Conservation (phyloP, 2,113 vertebrate genomes). For the Triplophysa siluroides region DNA sequence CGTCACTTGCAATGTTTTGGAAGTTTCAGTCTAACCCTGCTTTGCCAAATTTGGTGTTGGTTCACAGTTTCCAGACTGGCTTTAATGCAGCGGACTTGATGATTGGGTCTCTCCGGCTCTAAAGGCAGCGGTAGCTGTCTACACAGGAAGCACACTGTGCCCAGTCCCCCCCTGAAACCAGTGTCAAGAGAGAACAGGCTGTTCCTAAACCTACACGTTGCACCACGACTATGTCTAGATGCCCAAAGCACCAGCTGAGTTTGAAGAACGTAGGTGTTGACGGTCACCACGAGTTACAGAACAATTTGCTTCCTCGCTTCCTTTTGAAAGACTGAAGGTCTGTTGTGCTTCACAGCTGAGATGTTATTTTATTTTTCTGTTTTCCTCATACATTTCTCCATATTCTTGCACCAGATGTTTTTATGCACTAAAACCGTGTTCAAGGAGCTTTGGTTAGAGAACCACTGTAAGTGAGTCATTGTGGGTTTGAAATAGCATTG, state of each 20-base stretch:
- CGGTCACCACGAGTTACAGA: conserved; percentile 7
- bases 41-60: conserved; percentile 12
- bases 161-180: conserved; percentile 6
- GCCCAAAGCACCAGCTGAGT: neutral
- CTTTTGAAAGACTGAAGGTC: conserved; percentile 5
- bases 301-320: conserved; percentile 28
- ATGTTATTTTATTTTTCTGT: conserved; percentile 28
- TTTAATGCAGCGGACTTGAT: neutral
- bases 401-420: conserved; percentile 32
- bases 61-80: conserved; percentile 15
- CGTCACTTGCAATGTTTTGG: neutral
- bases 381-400: neutral
- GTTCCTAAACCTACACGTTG: conserved; percentile 14
- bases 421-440: conserved; percentile 32
- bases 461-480: conserved; percentile 57
- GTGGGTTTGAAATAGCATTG: conserved; percentile 62
- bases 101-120: conserved; percentile 44
- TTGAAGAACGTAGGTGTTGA: conserved; percentile 1
- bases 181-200: conserved; percentile 7
- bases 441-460: conserved; percentile 26
- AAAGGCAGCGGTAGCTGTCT: conserved; percentile 37
- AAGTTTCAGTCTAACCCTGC: conserved; percentile 6
- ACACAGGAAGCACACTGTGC: conserved; percentile 28
- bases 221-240: conserved; percentile 25
- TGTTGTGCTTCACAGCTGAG: neutral